Conservation (phyloP, 2,797 vertebrate genomes). For the Scolopax bukidnonensis region DNA sequence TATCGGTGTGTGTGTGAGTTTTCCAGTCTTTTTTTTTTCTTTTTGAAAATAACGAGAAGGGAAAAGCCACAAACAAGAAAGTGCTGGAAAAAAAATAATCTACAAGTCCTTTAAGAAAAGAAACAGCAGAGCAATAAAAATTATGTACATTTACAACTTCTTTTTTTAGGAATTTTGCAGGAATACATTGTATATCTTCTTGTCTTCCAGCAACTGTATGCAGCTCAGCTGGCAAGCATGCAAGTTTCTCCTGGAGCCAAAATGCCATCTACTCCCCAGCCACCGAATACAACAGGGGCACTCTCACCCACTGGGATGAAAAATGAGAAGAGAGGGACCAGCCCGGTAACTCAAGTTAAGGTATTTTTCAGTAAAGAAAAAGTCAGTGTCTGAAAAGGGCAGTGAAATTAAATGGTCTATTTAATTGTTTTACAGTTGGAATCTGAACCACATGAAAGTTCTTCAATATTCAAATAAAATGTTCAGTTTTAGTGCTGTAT, state of each 20-base stretch:
- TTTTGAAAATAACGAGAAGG: neutral
- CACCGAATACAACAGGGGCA: constrained; percentile 89
- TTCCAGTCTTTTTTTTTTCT: neutral
- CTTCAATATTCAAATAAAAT: constrained; percentile 5
- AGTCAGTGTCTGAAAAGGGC: constrained; percentile 26
- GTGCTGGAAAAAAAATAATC: neutral
- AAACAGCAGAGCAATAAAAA: neutral
- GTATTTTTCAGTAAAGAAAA: constrained; percentile 78
- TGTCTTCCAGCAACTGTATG: constrained; percentile 95
- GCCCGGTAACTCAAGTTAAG: constrained; percentile 97
- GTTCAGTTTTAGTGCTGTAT: constrained; percentile 29
- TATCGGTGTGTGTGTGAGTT: neutral
- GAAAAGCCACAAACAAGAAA: constrained; percentile 4
- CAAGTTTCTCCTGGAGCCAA: constrained; percentile 99
- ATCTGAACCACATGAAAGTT: neutral
- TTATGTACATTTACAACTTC: neutral
- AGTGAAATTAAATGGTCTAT: constrained; percentile 28
- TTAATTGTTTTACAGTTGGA: constrained; percentile 29
- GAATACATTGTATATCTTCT: constrained; percentile 55
- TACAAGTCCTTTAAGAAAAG: neutral
- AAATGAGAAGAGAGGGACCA: constrained; percentile 98
- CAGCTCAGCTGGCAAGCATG: constrained; percentile 99
- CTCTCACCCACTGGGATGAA: constrained; percentile 97
- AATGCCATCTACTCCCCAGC: constrained; percentile 95
- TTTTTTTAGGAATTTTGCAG: constrained; percentile 21